Conservation (phyloP, 2,797 vertebrate genomes). For the Xerus rutilus region DNA sequence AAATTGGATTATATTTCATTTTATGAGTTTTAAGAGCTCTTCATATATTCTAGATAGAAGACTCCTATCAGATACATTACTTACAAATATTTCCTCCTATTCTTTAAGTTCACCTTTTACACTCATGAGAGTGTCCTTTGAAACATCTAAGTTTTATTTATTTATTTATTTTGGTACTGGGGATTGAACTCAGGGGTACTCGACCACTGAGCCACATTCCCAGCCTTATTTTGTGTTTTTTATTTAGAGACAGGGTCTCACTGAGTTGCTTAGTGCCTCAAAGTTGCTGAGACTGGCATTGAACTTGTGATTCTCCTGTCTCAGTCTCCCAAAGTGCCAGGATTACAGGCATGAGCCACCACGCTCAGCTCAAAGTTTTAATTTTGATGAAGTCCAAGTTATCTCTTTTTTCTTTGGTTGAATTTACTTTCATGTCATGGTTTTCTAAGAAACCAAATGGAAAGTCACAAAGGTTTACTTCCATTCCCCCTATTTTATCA, state of each 20-base stretch:
- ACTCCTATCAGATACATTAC: conserved; percentile 17
- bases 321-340: no score
- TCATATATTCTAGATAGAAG: conserved; percentile 45
- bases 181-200: no score
- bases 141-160: conserved; percentile 18
- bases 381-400: conserved; percentile 26
- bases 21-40: not conserved
- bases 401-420: conserved; percentile 34
- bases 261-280: no score
- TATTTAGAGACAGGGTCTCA: no score
- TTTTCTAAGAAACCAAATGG: conserved; percentile 57
- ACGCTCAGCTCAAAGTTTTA: not conserved
- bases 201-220: no score
- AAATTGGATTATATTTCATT: not conserved
- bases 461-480: not conserved
- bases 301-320: no score
- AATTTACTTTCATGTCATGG: conserved; percentile 23
- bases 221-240: no score
- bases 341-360: no score
- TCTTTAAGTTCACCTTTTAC: conserved; percentile 16
- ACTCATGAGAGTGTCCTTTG: not conserved
- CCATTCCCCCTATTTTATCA: not conserved
- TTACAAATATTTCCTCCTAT: conserved; percentile 52
- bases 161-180: no score
- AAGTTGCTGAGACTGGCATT: no score